Evolutionary conservation across 2,888 invertebrate species (phyloP), one percentile per base, ranked within the genome.

Genomic region (Ephialtes manifestator): DNA sequence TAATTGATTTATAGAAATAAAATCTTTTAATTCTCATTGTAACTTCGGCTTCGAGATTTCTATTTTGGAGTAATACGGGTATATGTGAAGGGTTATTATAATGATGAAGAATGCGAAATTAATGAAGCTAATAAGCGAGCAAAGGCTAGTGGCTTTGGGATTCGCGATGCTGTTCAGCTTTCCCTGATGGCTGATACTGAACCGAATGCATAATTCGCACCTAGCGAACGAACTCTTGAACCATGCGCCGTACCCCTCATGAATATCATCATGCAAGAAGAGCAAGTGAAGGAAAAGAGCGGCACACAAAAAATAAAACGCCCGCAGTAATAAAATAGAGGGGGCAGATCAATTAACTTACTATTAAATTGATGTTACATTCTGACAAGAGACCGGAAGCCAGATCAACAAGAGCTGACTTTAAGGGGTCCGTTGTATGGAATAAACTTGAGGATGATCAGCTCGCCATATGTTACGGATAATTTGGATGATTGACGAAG

Each of bases 401-500:
- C 24, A 65, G 70, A 68, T 60, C 65, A 35, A 51, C 15, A 48
- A 39, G 60, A 28, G 74, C 18, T 70, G 15, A 39, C 39, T 48
- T 35, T 10, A 5, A 13, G 39, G 75, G 48, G 71, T 31, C 24
- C 35, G 48, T 46, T 31, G 58, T 60, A 46, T 71, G 67, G 60
- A 86, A 68, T 78, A 79, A 84, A 85, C 63, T 79, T 71, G 70
- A 53, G 60, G 74, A 43, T 71, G 75, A 75, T 74, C 43, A 46
- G 76, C 67, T 71, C 18, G 80, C 91, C 91, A 92, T 91, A 92
- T 91, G 91, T 86, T 88, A 76, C 55, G 85, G 87, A 90, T 89
- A 90, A 91, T 91, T 91, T 87, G 46, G 88, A 89, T 90, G 89
- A 92, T 92, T 88, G 89, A 92, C 92, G 92, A 86, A 89, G 82